Base-by-base conservation (phyloP, 92 coral and sea anemone genomes). In the Paramuricea clavata region DNA sequence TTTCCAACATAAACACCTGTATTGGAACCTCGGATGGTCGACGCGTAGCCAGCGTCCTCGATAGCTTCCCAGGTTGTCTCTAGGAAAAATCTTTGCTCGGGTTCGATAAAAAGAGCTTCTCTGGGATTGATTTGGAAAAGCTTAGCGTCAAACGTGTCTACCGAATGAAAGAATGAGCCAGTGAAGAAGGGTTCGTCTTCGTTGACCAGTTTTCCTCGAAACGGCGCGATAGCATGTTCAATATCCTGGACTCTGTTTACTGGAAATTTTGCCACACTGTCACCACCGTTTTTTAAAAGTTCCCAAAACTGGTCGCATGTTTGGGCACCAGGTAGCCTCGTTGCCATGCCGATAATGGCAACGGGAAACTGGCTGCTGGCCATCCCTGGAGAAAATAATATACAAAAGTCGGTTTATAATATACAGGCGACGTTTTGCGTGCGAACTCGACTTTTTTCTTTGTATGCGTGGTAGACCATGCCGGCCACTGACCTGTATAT, bases 51-150 rank as follows among this genome's bases (percentile, higher is more conserved):
- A 12, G 59, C 60, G 42, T 75, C 61, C 39, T 75, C 81, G 6
- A 75, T n/a, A 52, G 81, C 81, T 28, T 75, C 25, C 81, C 81
- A 75, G 81, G 44, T 75, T 34, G 31, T 6, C 31, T 75, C 81
- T n/a, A 75, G 61, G 39, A 75, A 34, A 19, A 75, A 7, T 16
- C 81, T 56, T 61, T 75, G 81, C 81, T 25, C 60, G 44, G 81
- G 81, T 44, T 75, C 81, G 39, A 75, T 13, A 17, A 41, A 23
- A 34, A 13, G 25, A 28, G 81, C 81, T 25, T 75, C 81, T 4
- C 5, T 39, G n/a, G 81, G 81, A 5, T 56, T 32, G 26, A 75
- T 75, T 12, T 61, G 61, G 61, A 75, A 75, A 61, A 75, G 56
- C 8, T 34, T 56, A 52, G 81, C 81, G 60, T 75, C 81, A 56